Evolutionary conservation across 2,888 invertebrate genomes (phyloP), one percentile per base, ranked within the genome.

Genomic region (Conus canariensis): DNA sequence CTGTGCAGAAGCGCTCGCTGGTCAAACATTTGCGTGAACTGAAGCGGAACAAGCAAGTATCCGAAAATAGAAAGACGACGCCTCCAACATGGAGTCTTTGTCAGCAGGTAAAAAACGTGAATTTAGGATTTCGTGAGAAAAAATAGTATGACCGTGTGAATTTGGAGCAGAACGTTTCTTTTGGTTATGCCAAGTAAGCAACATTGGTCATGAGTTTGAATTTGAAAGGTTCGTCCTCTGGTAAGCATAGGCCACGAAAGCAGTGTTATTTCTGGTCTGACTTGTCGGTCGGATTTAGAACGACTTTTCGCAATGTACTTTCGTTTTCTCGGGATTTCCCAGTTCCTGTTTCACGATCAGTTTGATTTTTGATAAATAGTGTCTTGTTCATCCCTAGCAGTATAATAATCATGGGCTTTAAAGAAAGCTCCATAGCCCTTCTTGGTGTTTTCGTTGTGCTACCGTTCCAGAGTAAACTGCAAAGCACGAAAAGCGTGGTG

Each of bases 71-170:
- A 74, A 22, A 87, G 58, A 74, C 85, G 19, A 60, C 87, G 64
- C 87, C 87, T 19, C 56, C 45, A 74, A 87, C 19, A 87, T 87
- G 87, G 87, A 74, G 22, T 45, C 87, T 74, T 74, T 22, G 22
- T 56, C n/a, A 67, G 19, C 74, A 74, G 87, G 74, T 70, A 87
- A 64, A 56, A 16, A 19, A 0, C 59, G 56, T 83, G 82, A 58
- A 58, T 56, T 19, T 22, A 10, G 45, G 30, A 12, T 87, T 58
- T 74, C 25, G 16, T 10, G 6, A 16, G 16, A 45, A 14, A 14
- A 14, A 4, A 45, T 45, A 45, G 45, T 45, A 45, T 45, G 45
- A 45, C 45, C 16, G 45, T 70, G n/a, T 10, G 8, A 22, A 12
- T 67, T n/a, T 22, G 16, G 14, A 9, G 30, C 45, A 70, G 10